These are phyloP conservation scores for Athene noctua DNA, from an alignment of 2,113 vertebrate genomes.

Conservation along the genomic window DNA sequence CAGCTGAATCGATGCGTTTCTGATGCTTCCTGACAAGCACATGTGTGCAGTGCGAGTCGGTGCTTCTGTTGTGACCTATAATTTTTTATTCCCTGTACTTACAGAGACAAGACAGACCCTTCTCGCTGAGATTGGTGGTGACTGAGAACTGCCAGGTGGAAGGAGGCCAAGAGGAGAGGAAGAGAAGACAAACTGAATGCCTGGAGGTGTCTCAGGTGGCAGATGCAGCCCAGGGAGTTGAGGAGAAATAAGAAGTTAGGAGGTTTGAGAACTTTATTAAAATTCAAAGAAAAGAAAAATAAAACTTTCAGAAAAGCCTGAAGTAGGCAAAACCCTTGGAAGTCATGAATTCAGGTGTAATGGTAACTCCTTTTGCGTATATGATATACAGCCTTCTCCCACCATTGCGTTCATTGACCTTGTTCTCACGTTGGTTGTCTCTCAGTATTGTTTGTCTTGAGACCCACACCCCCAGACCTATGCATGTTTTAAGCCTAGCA, in stretches of 20 bases:
- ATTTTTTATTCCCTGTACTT: rapidly evolving
- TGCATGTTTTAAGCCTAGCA: not conserved
- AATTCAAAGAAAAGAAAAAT: not conserved
- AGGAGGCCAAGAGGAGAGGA: not conserved
- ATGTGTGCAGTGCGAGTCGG: rapidly evolving
- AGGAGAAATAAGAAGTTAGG: not conserved
- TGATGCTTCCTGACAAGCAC: not conserved
- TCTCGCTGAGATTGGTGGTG: not conserved
- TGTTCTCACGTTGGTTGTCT: not conserved
- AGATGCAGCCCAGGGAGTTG: not conserved
- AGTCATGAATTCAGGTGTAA: not conserved
- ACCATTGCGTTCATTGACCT: rapidly evolving
- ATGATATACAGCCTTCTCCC: not conserved
- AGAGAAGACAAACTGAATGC: not conserved
- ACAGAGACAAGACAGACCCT: not conserved
- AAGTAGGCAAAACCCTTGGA: not conserved
- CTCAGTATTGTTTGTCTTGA: too few relatives aligned
- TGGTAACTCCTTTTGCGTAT: not conserved
- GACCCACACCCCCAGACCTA: too few relatives aligned
- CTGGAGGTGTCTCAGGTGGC: not conserved
- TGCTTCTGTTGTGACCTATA: not conserved
- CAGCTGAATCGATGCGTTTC: not conserved
- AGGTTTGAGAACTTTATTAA: not conserved
- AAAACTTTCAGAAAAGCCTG: not conserved
- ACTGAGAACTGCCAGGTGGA: not conserved